Base-by-base conservation (phyloP, 1,140 invertebrate genomes). In the Trypoxylus dichotomus region DNA sequence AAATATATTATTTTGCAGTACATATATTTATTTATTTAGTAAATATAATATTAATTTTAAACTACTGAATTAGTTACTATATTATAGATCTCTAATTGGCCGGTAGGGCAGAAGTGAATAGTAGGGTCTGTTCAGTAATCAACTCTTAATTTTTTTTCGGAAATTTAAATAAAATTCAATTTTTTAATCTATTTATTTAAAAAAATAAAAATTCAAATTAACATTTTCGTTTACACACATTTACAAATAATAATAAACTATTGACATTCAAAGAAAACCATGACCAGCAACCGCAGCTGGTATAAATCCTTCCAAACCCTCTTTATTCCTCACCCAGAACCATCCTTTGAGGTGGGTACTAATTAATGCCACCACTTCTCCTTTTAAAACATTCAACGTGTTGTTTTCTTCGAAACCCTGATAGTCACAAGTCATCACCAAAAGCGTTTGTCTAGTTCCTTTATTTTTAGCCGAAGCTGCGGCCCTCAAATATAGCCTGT, bases 271-370 rank as follows among this genome's bases (percentile, higher is more conserved):
- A 80, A 93, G 88, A 83, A 92, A 94, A 15, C 92, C 92, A 85
- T 94, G 90, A 13, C 92, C 92, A 60, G 92, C 92, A 27, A 94
- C 89, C 21, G 89, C 89, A n/a, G 93, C 92, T 1, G 93, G 93
- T 78, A 95, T 94, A 77, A 93, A 94, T 54, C 93, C 93, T 81
- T 94, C 91, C 63, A 85, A 88, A 0, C 92, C 93, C 79, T 93
- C 90, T 75, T 88, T 89, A 63, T 91, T 91, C 81, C 88, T 88
- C 1, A 95, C 90, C 86, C 91, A 94, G 84, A 94, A 94, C 93
- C 93, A 94, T 8, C 83, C 84, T 47, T 85, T 86, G 1, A 88
- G 78, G 15, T 86, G 85, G 5, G 86, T 86, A 77, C 86, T 87
- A 0, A 94, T 85, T 47, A 95, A 84, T 37, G 90, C 89, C 1